Evolutionary conservation across 2,888 invertebrate species (phyloP).

Genomic region (Clanis bilineata): DNA sequence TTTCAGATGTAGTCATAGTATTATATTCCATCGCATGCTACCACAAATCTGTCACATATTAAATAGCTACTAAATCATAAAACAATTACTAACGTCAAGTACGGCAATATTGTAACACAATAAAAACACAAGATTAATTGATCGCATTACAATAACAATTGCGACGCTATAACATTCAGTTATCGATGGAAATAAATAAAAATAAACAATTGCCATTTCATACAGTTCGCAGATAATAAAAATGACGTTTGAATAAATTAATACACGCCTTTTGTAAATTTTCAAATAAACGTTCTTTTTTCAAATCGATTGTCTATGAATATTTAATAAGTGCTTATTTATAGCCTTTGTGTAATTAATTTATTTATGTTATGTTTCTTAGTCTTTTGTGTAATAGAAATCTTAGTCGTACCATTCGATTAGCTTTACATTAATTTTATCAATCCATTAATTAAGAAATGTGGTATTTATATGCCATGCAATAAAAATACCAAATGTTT

Average conservation of each 20-base stretch:
- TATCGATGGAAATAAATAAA: conserved; percentile 22
- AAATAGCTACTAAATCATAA: conserved; percentile 26
- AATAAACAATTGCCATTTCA: conserved; percentile 61
- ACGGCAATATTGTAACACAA: conserved; percentile 25
- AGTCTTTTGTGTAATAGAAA: not conserved
- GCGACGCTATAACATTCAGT: not conserved
- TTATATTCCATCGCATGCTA: not conserved
- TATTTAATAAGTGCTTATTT: conserved; percentile 6
- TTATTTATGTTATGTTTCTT: not conserved
- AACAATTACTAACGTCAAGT: conserved; percentile 18
- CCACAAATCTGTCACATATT: not conserved
- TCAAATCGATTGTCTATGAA: conserved; percentile 11
- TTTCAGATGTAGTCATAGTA: too few relatives aligned
- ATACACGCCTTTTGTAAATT: conserved; percentile 22
- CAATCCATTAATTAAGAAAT: not conserved
- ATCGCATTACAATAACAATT: conserved; percentile 59
- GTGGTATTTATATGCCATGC: not conserved
- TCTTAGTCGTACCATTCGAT: not conserved
- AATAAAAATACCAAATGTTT: too few relatives aligned
- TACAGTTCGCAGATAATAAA: conserved; percentile 77
- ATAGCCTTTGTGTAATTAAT: not conserved
- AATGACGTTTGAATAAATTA: conserved; percentile 77
- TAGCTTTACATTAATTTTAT: not conserved
- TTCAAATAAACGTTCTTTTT: conserved; percentile 1
- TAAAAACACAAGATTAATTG: conserved; percentile 66